A percentile compares a stretch with the other conserved stretches of the same genome.
Conservation (phyloP, 2,888 invertebrate genomes). For the Volucella bombylans region DNA sequence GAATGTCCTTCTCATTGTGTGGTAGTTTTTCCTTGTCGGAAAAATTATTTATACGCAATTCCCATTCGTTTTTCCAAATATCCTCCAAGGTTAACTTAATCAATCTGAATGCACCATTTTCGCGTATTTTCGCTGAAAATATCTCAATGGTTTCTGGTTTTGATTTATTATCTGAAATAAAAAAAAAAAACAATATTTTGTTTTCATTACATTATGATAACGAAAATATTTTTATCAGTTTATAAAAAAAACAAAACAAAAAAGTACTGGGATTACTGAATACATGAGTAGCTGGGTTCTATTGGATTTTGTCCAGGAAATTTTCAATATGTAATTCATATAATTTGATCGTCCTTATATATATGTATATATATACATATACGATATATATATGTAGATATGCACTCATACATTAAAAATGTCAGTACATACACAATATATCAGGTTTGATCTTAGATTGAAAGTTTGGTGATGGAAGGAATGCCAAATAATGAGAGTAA, state of each 20-base stretch:
- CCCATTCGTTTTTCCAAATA: conserved; percentile 88
- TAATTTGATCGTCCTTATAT: too few species aligned
- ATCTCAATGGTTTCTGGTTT: conserved; percentile 88
- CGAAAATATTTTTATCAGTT: conserved; percentile 15
- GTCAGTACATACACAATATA: too few species aligned
- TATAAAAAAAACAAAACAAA: not conserved
- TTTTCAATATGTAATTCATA: too few species aligned
- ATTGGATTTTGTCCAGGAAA: too few species aligned
- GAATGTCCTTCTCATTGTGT: conserved; percentile 87
- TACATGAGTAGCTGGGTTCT: too few species aligned
- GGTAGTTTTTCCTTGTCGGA: conserved; percentile 88
- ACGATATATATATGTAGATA: too few species aligned
- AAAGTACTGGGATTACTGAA: too few species aligned
- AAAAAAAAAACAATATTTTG: conserved; percentile 48
- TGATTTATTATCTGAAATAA: conserved; percentile 87
- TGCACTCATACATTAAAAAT: too few species aligned
- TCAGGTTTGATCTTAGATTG: too few species aligned
- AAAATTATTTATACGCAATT: conserved; percentile 88
- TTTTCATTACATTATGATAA: not conserved
- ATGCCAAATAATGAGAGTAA: too few species aligned
- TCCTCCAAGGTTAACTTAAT: conserved; percentile 85
- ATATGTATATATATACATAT: too few species aligned
- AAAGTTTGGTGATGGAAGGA: too few species aligned
- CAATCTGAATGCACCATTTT: conserved; percentile 84
- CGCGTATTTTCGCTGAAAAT: conserved; percentile 84